phyloP scores from a whole-genome alignment of 2,113 vertebrate species.

The Amia ocellicauda region DNA sequence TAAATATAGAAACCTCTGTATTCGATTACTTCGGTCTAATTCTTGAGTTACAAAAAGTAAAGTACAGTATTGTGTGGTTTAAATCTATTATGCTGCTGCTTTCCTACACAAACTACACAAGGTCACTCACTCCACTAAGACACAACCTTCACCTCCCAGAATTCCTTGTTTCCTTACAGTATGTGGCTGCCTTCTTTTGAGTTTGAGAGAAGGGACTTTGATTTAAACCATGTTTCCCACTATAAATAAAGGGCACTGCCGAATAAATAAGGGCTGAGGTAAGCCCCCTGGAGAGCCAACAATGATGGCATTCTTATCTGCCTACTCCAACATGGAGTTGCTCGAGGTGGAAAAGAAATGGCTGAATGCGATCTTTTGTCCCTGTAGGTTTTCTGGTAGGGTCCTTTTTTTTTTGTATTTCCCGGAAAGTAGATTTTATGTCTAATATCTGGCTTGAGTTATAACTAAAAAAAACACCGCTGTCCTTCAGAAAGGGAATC shows the following conservation, averaged over 20 bases:
- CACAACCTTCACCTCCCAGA: too few species aligned
- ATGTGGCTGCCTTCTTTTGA: not conserved
- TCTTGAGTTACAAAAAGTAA: too few species aligned
- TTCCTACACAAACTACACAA: too few species aligned
- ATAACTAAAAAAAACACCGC: slow-evolving; percentile 21
- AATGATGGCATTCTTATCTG: slow-evolving; percentile 28
- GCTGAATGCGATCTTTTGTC: slow-evolving; percentile 48
- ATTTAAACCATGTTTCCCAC: slow-evolving; percentile 36
- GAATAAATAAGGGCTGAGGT: slow-evolving; percentile 9
- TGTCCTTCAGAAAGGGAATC: slow-evolving; percentile 12
- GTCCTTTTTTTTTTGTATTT: slow-evolving; percentile 38
- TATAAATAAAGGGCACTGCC: slow-evolving; percentile 25
- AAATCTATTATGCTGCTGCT: too few species aligned
- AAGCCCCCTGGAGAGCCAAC: slow-evolving; percentile 4
- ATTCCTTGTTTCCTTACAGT: too few species aligned
- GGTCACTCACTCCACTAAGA: not conserved
- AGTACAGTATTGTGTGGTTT: too few species aligned
- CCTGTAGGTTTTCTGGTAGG: slow-evolving; percentile 45
- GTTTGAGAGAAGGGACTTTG: slow-evolving; percentile 8
- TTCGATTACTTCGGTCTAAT: too few species aligned
- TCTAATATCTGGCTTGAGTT: slow-evolving; percentile 31
- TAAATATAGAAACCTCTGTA: too few species aligned
- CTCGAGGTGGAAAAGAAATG: slow-evolving; percentile 35
- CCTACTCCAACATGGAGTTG: slow-evolving; percentile 31
- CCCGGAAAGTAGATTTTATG: slow-evolving; percentile 35